These are phyloP conservation scores for Hyles vespertilio DNA, from an alignment of 1,140 invertebrate species.

Conservation along the genomic window DNA sequence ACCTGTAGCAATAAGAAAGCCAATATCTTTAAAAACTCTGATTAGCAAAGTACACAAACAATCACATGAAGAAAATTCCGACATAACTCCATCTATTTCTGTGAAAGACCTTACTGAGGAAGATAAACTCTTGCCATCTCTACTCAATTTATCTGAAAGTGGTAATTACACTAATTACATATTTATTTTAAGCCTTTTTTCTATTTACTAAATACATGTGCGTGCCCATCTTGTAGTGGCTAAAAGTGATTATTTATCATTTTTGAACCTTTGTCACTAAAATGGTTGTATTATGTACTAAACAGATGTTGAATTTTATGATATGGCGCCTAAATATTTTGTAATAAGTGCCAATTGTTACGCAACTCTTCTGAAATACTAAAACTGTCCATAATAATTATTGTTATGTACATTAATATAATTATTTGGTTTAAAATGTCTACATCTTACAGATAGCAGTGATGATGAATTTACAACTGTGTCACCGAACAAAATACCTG, in stretches of 20 bases:
- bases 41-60: constrained; percentile 49
- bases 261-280: too few relatives aligned
- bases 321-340: too few relatives aligned
- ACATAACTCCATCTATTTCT: constrained; percentile 27
- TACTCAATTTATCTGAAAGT: constrained; percentile 73
- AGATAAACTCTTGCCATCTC: constrained; percentile 64
- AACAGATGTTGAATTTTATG: too few relatives aligned
- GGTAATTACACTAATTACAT: constrained; percentile 39
- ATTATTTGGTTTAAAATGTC: too few relatives aligned
- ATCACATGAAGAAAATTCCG: constrained; percentile 24
- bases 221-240: too few relatives aligned
- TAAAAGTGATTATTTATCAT: too few relatives aligned
- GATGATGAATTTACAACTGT: constrained; percentile 50
- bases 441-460: constrained; percentile 54
- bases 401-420: too few relatives aligned
- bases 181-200: neutral
- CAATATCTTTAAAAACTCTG: constrained; percentile 46
- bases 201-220: too few relatives aligned
- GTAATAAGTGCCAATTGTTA: too few relatives aligned
- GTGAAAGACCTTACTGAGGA: constrained; percentile 68
- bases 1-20: constrained; percentile 23
- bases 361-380: too few relatives aligned
- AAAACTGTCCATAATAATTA: too few relatives aligned
- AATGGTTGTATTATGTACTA: too few relatives aligned
- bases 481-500: constrained; percentile 20